phyloP scores from a whole-genome alignment of 2,797 vertebrate genomes.

The Cirrhinus molitorella region DNA sequence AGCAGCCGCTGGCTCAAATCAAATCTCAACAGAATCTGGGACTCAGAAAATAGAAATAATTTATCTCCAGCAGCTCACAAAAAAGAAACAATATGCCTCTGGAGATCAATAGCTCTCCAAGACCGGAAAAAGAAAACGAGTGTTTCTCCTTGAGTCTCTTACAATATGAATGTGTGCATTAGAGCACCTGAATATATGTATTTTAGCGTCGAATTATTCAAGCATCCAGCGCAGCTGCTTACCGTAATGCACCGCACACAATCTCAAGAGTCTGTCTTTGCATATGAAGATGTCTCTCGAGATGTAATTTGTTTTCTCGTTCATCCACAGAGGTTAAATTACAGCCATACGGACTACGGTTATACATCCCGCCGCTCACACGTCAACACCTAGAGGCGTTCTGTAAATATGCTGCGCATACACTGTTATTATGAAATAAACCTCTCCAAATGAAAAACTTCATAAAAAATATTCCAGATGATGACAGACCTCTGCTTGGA shows the following conservation, averaged over 20 bases:
- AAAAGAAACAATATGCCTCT: conserved; percentile 18
- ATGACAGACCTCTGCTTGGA: conserved; percentile 1
- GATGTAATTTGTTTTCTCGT: conserved; percentile 28
- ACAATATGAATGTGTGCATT: neutral
- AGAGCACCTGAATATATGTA: neutral
- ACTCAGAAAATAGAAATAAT: conserved; percentile 43
- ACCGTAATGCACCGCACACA: neutral
- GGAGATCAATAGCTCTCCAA: conserved; percentile 17
- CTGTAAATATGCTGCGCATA: neutral
- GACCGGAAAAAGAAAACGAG: conserved; percentile 10
- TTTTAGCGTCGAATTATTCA: neutral
- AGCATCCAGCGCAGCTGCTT: conserved; percentile 10
- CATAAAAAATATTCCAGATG: neutral
- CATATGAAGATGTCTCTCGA: conserved; percentile 14
- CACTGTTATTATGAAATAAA: conserved; percentile 22
- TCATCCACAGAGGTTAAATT: conserved; percentile 49
- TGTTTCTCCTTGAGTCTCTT: neutral
- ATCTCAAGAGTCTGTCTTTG: conserved; percentile 31
- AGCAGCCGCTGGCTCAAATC: conserved; percentile 15
- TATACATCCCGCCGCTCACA: conserved; percentile 32
- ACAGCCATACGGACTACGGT: conserved; percentile 37
- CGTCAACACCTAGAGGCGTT: neutral
- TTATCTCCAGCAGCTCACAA: conserved; percentile 23
- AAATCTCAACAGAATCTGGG: conserved; percentile 31
- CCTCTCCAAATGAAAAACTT: conserved; percentile 24